Evolutionary conservation across 2,113 vertebrate genomes (phyloP), one percentile per base, ranked within the genome.

Genomic region (Saiga tatarica): DNA sequence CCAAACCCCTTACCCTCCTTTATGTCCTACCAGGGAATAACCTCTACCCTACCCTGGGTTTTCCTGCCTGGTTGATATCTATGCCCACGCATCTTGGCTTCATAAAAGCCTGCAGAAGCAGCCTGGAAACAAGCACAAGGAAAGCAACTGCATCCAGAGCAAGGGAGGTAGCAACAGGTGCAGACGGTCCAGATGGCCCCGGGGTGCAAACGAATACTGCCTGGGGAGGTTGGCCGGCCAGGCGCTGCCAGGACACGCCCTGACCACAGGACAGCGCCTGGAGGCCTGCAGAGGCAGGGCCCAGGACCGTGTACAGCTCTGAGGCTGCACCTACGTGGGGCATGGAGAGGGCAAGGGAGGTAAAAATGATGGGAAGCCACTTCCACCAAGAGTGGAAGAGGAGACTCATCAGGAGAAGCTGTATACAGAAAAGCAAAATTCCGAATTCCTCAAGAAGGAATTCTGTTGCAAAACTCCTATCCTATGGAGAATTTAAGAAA

Each of bases 401-500:
- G 21, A 89, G 55, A 67, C 14, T 23, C 42, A 59, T 39, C 81
- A 52, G 4, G 82, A 47, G 64, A 76, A 42, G 53, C 7, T 67
- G 36, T 23, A 93, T 5, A 3, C 1, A 92, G 36, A 86, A 82
- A 87, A 86, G 79, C n/a, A 84, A 94, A 89, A 42, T 3, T 25
- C 87, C n/a, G 4, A 28, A 16, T 85, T 78, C 53, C 89, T 93
- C 84, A 15, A 86, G 85, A 96, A 87, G 15, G 45, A 86, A 94
- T 87, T 67, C 64, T 57, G 55, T n/a, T 59, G 53, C 36, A 83
- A 71, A 96, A 92, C 25, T 74, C n/a, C 85, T 95, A 60, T 55
- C 62, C 71, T 86, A n/a, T 55, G 30, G 87, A 85, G 25, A 94
- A 87, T 85, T 92, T 76, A 90, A 94, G 57, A 97, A 82, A 9